Base-by-base conservation (phyloP, 1,140 invertebrate genomes). In the Anoplolepis gracilipes region DNA sequence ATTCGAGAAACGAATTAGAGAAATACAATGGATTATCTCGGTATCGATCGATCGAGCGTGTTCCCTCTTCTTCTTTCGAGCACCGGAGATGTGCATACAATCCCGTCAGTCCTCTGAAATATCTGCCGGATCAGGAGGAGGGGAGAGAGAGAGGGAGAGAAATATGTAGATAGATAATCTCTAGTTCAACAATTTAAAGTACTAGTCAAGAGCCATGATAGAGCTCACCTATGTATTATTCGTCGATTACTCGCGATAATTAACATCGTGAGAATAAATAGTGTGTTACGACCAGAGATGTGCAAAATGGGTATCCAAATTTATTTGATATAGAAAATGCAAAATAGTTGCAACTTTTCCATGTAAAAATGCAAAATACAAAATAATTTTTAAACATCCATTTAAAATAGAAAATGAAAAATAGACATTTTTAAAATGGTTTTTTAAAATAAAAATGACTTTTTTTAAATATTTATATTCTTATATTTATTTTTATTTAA, bases 11-110 rank as follows among this genome's bases (percentile, higher is more conserved):
- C 81, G 86, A 90, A 90, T 90, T 89, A 89, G 76, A 90, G 88
- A 87, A 87, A 87, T 88, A 90, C 88, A 90, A 90, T 90, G 82
- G 89, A 81, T 77, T 90, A 90, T 90, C 89, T 70, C 25, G 49
- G 76, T 86, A 81, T 89, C 81, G 82, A 89, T 89, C 88, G 86
- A 81, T 87, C 46, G 53, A 73, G 42, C 49, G 59, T 82, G 73
- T 77, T 76, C 22, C 30, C 57, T 69, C 78, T 70, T 65, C 30
- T 42, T 22, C 59, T 69, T 69, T 79, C 49, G 62, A 22, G 11
- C 57, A 30, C n/a, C n/a, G 73, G 36, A 85, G 87, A 88, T 88
- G n/a, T n/a, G n/a, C n/a, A 70, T 75, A 81, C 55, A 84, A 81
- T 88, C 82, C 67, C 36, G 42, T 5, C 42, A 53, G 75, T 89